Conservation (phyloP, 1,140 invertebrate species). For the Drosophila melanogaster region Release_6_plus_ISO1_MT NT_037436.4:22152501-22153000, state of each 20-base stretch:
- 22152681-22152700: conserved; percentile 36
- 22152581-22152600: no score
- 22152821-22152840: conserved; percentile 50
- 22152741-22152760: conserved; percentile 8
- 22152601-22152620: no score
- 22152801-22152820: conserved; percentile 37
- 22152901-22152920: conserved; percentile 58
- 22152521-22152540: no score
- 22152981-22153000: conserved; percentile 73
- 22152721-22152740: conserved; percentile 44
- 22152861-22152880: conserved; percentile 81
- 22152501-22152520: no score
- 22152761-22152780: background rate
- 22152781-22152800: conserved; percentile 31
- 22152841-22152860: conserved; percentile 65
- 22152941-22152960: conserved; percentile 83
- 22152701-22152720: conserved; percentile 22
- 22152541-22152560: no score
- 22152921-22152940: conserved; percentile 72
- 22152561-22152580: no score
- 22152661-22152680: conserved; percentile 19
- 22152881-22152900: conserved; percentile 56
- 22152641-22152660: conserved; percentile 8
- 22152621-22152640: background rate
- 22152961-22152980: conserved; percentile 83